Percentiles rank a stretch among this genome's conserved stretches.
Conservation (phyloP, 2,797 vertebrate species). For the Enteromius fasciolatus region DNA sequence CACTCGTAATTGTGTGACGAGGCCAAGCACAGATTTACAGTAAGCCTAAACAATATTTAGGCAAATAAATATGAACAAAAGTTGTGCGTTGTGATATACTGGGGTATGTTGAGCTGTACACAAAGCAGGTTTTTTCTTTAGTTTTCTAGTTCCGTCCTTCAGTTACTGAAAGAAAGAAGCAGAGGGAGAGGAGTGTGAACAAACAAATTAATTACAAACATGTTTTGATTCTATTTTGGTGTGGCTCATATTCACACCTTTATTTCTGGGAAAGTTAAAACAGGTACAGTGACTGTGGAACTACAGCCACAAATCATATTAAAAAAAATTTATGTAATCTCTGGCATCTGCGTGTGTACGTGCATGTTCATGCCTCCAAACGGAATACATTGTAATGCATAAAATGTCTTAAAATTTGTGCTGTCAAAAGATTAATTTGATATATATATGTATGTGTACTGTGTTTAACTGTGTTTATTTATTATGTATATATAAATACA, state of each 20-base stretch:
- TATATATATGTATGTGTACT: too few relatives aligned
- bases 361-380: background rate
- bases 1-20: background rate
- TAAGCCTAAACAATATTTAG: background rate
- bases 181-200: background rate
- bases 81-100: background rate
- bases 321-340: background rate
- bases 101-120: background rate
- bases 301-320: background rate
- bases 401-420: background rate
- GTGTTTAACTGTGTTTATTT: too few relatives aligned
- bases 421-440: too few relatives aligned
- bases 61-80: background rate
- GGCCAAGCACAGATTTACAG: background rate
- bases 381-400: background rate
- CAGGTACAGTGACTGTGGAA: background rate
- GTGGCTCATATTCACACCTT: background rate
- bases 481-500: too few relatives aligned
- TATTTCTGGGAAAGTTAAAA: background rate
- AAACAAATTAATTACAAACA: background rate
- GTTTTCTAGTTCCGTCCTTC: background rate
- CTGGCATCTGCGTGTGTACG: background rate
- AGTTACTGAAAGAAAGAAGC: constrained; percentile 36
- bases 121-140: constrained; percentile 2
- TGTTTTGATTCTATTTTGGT: background rate